Base-by-base conservation (phyloP, 2,888 invertebrate genomes). In the Pammene aurita region DNA sequence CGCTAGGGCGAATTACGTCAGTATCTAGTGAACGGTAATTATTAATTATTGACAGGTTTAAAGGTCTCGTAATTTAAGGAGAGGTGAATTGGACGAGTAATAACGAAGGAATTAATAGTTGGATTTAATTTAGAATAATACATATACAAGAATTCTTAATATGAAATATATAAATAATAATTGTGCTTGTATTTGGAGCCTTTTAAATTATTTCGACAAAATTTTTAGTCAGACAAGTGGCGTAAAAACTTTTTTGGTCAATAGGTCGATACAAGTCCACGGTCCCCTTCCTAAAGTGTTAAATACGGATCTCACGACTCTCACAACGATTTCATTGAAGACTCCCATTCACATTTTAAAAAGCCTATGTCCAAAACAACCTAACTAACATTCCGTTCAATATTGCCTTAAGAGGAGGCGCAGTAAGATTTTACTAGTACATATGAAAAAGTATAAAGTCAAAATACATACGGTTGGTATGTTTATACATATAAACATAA, bases 251-350 rank as follows among this genome's bases (percentile, higher is more conserved):
- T 58, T 58, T 46, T 44, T 46, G 58, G 58, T 58, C 44, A 58
- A 58, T 58, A 58, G 58, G 44, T 44, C 58, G 44, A 26, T 9
- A 56, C n/a, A n/a, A 57, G n/a, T 50, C 13, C 18, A n/a, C 9
- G 34, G 60, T 16, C 16, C 38, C 48, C 48, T 61, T 61, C 34
- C 38, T 38, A 11, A 61, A 50, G 16, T 58, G 46, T 38, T 50
- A 61, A 61, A 62, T 41, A 62, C 50, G 62, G 26, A 41, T 41
- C 62, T 41, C 62, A 52, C 62, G 62, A 62, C 62, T 52, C 62
- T 26, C 44, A 44, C 50, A 38, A 61, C 38, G 16, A 35, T 6
- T 50, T 18, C 62, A 52, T 62, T 62, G 41, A 62, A 7, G 41
- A n/a, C 18, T 10, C 52, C 50, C 62, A 62, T 62, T 62, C 62